Base-by-base conservation (phyloP, 2,888 invertebrate genomes). In the Abrostola tripartita region DNA sequence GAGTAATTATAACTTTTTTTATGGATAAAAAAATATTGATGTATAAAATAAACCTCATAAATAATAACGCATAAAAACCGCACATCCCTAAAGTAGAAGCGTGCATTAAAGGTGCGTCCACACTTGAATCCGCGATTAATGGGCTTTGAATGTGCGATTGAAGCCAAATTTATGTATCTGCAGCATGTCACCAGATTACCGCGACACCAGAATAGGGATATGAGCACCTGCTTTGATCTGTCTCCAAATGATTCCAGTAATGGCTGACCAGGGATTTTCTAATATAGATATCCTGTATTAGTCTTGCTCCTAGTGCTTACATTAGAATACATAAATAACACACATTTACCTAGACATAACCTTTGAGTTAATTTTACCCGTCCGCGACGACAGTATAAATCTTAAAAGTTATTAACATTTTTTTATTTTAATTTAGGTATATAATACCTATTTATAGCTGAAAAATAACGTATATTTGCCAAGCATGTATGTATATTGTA, bases 91-190 rank as follows among this genome's bases (percentile, higher is more conserved):
- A 66, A 56, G 50, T 65, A 65, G 74, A 65, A 77, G 85, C 87
- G 88, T 89, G 90, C 84, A 90, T 92, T 92, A 90, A 91, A 91
- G 92, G 87, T 88, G 87, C 87, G 90, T 90, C 88, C 89, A 89
- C 88, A 90, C 90, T 24, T 86, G 88, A 90, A 90, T 87, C 90
- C 89, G 87, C 92, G 92, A 92, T 92, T 92, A 93, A 90, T 90
- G 88, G 87, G 85, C 90, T 88, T 85, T 84, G 89, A 87, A 87
- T 85, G 84, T 78, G 85, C 90, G 90, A 93, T 93, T 91, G 92
- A 88, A 92, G 90, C 90, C 90, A 92, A 92, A 94, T 93, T 92
- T 93, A 93, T 91, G 90, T 90, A 88, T 87, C 84, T 90, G 89
- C 88, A 84, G 76, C 85, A 81, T 86, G 90, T 89, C 92, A 86